A percentile compares a stretch with the other conserved stretches of the same genome.
phyloP scores from a whole-genome alignment of 2,797 vertebrate genomes.

The Neosilurus hyrtlii region DNA sequence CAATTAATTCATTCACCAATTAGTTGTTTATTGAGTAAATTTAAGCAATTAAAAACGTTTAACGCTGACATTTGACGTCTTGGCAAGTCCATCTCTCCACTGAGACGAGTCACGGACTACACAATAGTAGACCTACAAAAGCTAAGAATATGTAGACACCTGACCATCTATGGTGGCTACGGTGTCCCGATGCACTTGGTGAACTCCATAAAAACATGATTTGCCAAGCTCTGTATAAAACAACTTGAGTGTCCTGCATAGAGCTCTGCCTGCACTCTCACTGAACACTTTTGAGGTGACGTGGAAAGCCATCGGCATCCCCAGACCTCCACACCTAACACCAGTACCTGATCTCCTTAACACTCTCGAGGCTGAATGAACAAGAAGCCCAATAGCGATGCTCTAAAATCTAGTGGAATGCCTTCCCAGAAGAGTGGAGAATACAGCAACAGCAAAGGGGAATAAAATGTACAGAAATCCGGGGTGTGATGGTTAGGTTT shows the following conservation, averaged over 20 bases:
- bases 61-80: background rate
- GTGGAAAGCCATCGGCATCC: background rate
- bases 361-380: background rate
- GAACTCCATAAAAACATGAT: background rate
- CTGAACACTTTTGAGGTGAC: background rate
- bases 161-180: background rate
- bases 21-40: background rate
- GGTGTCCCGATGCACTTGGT: background rate
- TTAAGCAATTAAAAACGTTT: background rate
- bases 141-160: background rate
- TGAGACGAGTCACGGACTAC: background rate
- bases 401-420: background rate
- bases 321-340: background rate
- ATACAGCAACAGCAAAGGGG: background rate
- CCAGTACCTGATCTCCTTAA: background rate
- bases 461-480: background rate
- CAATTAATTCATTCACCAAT: no score
- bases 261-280: background rate
- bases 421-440: background rate
- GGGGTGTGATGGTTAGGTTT: background rate
- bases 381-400: background rate
- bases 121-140: background rate
- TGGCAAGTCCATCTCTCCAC: background rate
- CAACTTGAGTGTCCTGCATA: background rate
- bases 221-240: background rate